These are phyloP conservation scores for Acanthosepion pharaonis DNA, from an alignment of 2,888 invertebrate species.

Conservation along the genomic window DNA sequence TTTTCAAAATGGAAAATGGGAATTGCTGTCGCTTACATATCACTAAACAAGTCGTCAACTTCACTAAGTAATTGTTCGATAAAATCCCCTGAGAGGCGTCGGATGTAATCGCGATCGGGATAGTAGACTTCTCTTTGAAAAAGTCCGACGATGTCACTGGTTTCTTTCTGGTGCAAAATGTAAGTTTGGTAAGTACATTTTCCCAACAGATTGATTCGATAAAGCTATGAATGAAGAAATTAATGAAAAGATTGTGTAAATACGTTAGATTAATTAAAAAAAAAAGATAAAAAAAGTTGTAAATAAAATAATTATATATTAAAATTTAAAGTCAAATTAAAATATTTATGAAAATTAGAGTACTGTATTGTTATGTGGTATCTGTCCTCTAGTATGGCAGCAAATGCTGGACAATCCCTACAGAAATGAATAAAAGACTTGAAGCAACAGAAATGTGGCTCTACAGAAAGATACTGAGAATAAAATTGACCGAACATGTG, in stretches of 20 bases:
- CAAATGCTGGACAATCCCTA: too few relatives aligned
- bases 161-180: not conserved
- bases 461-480: too few relatives aligned
- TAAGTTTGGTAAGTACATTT: not conserved
- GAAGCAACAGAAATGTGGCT: too few relatives aligned
- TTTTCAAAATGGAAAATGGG: not conserved
- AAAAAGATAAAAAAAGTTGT: too few relatives aligned
- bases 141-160: not conserved
- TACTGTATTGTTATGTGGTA: too few relatives aligned
- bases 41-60: not conserved
- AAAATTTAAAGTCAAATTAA: too few relatives aligned
- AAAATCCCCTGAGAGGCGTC: not conserved
- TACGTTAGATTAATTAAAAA: not conserved
- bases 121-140: not conserved
- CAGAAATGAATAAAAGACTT: too few relatives aligned
- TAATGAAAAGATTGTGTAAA: not conserved
- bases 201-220: not conserved
- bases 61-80: not conserved
- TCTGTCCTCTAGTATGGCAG: too few relatives aligned
- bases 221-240: not conserved
- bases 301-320: too few relatives aligned
- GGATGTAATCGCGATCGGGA: not conserved
- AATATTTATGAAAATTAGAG: too few relatives aligned
- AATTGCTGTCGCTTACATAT: not conserved
- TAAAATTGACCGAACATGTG: too few relatives aligned